Conservation (phyloP, 2,888 invertebrate species). For the Scrobipalpa costella region DNA sequence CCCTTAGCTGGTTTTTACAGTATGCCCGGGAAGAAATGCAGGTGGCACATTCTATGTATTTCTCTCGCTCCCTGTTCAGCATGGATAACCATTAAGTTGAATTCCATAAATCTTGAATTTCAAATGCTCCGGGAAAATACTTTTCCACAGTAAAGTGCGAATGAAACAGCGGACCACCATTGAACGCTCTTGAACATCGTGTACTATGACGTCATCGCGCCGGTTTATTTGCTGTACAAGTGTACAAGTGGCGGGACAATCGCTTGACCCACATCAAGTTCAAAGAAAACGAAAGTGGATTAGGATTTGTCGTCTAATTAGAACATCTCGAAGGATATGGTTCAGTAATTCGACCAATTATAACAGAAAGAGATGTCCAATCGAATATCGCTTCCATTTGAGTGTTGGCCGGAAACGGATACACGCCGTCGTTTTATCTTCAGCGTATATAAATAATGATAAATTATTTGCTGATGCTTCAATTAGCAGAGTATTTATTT, state of each 20-base stretch:
- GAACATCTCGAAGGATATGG: not conserved
- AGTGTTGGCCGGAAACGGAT: not conserved
- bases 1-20: too few relatives aligned
- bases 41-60: too few relatives aligned
- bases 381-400: not conserved
- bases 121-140: too few relatives aligned
- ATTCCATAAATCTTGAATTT: too few relatives aligned
- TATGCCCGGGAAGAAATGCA: too few relatives aligned
- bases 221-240: conserved; percentile 45
- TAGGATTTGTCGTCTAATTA: conserved; percentile 21
- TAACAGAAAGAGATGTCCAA: too few relatives aligned
- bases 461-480: too few relatives aligned
- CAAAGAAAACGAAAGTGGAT: conserved; percentile 65
- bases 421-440: not conserved
- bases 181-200: conserved; percentile 25
- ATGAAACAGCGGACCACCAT: conserved; percentile 36
- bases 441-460: too few relatives aligned
- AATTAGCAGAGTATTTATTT: too few relatives aligned
- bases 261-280: conserved; percentile 64
- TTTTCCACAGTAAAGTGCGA: too few relatives aligned
- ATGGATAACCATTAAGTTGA: too few relatives aligned
- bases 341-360: not conserved
- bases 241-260: conserved; percentile 46
- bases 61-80: too few relatives aligned
- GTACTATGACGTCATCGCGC: conserved; percentile 47